Percentiles rank a stretch among this genome's conserved stretches.
phyloP scores from a whole-genome alignment of 2,113 vertebrate genomes.

The Atherinomorus stipes region DNA sequence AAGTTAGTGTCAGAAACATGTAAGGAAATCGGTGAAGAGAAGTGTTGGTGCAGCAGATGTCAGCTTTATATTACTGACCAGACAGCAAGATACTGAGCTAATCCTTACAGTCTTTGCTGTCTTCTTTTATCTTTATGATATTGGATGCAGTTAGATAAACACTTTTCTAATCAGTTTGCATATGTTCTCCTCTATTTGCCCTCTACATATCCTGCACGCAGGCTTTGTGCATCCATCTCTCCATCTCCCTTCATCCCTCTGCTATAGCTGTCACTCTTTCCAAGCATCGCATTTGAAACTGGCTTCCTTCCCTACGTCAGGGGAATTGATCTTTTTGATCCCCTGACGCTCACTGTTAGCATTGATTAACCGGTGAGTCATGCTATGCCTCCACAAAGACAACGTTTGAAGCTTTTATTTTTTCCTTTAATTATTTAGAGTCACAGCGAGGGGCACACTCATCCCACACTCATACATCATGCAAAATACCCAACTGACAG shows the following conservation, averaged over 20 bases:
- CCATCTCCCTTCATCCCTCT: slow-evolving; percentile 3
- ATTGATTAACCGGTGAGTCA: slow-evolving; percentile 70
- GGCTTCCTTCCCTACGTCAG: slow-evolving; percentile 25
- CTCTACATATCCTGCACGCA: background rate
- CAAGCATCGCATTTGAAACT: slow-evolving; percentile 27
- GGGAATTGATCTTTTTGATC: slow-evolving; percentile 69
- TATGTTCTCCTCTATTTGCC: background rate
- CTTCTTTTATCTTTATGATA: slow-evolving; percentile 3
- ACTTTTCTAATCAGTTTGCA: background rate
- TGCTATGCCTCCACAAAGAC: slow-evolving; percentile 53
- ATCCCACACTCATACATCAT: slow-evolving; percentile 69
- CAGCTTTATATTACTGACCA: background rate
- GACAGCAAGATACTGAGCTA: background rate
- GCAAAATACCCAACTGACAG: slow-evolving; percentile 60
- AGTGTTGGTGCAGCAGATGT: background rate
- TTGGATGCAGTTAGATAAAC: slow-evolving; percentile 9
- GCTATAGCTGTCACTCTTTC: slow-evolving; percentile 52
- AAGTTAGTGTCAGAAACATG: too few relatives aligned
- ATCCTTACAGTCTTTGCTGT: background rate
- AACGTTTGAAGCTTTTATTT: slow-evolving; percentile 64
- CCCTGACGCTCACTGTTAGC: slow-evolving; percentile 70
- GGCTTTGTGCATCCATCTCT: background rate
- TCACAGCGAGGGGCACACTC: slow-evolving; percentile 40
- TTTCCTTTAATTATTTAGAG: slow-evolving; percentile 73
- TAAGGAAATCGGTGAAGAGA: too few relatives aligned